phyloP scores from a whole-genome alignment of 2,888 invertebrate genomes.

The Amaurobius ferox region DNA sequence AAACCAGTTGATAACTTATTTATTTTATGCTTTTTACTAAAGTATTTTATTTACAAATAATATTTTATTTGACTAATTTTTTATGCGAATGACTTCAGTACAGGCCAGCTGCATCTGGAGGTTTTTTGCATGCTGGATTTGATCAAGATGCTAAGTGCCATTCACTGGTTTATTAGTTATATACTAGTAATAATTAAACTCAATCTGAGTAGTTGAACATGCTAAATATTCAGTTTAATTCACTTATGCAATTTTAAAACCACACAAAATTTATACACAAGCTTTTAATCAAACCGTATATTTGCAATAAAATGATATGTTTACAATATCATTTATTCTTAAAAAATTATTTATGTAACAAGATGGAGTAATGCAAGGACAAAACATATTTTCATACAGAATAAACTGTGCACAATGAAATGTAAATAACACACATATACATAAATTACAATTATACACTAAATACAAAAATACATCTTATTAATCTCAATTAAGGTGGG shows the following conservation, averaged over 20 bases:
- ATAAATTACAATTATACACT: slow-evolving; percentile 42
- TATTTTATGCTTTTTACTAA: no score
- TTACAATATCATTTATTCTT: neutral
- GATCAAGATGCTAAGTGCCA: no score
- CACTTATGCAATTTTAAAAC: neutral
- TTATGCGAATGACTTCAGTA: no score
- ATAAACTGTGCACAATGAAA: slow-evolving; percentile 23
- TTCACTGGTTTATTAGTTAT: no score
- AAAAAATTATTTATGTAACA: neutral
- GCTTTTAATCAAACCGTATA: neutral
- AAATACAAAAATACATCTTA: slow-evolving; percentile 41
- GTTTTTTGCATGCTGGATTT: no score
- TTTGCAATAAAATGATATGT: slow-evolving; percentile 11
- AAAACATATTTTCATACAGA: slow-evolving; percentile 15
- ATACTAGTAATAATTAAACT: no score
- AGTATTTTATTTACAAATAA: no score
- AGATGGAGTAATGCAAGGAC: neutral
- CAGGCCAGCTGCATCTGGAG: no score
- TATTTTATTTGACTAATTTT: no score
- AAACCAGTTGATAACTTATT: no score
- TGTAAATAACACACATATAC: slow-evolving; percentile 35
- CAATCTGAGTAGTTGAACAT: neutral
- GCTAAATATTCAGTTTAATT: neutral
- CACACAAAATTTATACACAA: neutral
- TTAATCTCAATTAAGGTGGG: slow-evolving; percentile 9